Base-by-base conservation (phyloP, 1,140 invertebrate genomes). In the Panagrolaimus sp. region DNA sequence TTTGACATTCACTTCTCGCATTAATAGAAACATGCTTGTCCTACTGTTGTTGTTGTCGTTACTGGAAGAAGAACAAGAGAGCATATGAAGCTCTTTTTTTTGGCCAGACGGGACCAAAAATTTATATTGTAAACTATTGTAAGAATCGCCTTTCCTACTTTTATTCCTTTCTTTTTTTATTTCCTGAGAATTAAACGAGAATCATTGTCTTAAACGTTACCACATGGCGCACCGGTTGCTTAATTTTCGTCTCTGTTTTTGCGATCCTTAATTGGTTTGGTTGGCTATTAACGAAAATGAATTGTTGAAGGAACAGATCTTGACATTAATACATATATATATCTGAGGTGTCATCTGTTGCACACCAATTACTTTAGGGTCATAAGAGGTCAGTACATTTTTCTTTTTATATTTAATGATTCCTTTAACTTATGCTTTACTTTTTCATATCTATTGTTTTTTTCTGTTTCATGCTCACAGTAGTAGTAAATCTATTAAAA, bases 171-270 rank as follows among this genome's bases (percentile, higher is more conserved):
- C 7, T 4, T 38, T 38, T 38, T 38, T 38, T 4, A 4, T 38
- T 38, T 38, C 31, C 31, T 7, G 31, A 38, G 31, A 38, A 38
- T 38, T 38, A 38, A 38, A 38, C 31, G 31, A 38, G 51, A 57
- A 4, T 57, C 51, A 57, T 57, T 57, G 51, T 57, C 51, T 27
- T n/a, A 57, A 27, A 16, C 51, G 27, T 27, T 20, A 27, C 51
- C 51, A 57, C 51, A 57, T 57, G 51, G 51, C 27, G 51, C 51
- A 57, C 51, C 51, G 51, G 51, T 57, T 57, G 51, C 51, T 57
- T 27, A 57, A 57, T 57, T 57, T 57, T 27, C n/a, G n/a, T n/a
- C 11, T 38, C 7, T 38, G 51, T 20, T 27, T 11, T 16, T 27
- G 20, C 51, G 51, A 57, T 57, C 27, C 51, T 57, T 27, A 57